Conservation (phyloP, 2,113 vertebrate species). For the Condylura cristata region DNA sequence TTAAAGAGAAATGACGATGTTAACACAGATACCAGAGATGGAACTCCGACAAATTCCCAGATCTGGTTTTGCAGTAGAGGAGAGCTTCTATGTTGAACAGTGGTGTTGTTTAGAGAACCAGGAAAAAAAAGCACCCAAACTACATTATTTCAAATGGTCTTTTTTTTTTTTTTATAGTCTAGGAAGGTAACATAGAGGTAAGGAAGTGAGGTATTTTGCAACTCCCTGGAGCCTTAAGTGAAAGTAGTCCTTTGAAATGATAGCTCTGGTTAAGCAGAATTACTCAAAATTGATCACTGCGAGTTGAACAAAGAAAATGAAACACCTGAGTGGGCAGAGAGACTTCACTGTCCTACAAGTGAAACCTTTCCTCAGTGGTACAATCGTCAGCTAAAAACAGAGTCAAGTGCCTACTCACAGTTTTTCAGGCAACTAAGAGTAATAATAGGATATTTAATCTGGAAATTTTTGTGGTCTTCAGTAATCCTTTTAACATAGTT, state of each 20-base stretch:
- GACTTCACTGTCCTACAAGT: background rate
- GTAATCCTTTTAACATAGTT: background rate
- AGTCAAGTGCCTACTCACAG: background rate
- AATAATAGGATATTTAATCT: background rate
- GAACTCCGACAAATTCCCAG: background rate
- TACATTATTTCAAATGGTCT: background rate
- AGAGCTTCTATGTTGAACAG: background rate
- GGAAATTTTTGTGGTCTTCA: background rate
- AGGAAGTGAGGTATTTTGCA: background rate
- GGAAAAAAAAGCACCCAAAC: background rate
- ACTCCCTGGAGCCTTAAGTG: background rate
- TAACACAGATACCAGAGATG: background rate
- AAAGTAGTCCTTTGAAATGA: background rate
- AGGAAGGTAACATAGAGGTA: background rate
- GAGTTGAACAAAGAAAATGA: background rate
- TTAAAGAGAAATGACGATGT: background rate
- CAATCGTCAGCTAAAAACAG: background rate
- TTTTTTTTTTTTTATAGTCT: background rate
- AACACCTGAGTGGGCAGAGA: background rate
- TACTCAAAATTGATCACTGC: slow-evolving; percentile 4
- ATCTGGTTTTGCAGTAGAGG: background rate
- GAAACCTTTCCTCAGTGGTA: background rate
- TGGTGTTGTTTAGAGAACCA: background rate
- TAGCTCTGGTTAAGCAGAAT: background rate
- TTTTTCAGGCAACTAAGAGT: background rate